Evolutionary conservation across 2,888 invertebrate species (phyloP).

Genomic region (Ptychoptera albimana): DNA sequence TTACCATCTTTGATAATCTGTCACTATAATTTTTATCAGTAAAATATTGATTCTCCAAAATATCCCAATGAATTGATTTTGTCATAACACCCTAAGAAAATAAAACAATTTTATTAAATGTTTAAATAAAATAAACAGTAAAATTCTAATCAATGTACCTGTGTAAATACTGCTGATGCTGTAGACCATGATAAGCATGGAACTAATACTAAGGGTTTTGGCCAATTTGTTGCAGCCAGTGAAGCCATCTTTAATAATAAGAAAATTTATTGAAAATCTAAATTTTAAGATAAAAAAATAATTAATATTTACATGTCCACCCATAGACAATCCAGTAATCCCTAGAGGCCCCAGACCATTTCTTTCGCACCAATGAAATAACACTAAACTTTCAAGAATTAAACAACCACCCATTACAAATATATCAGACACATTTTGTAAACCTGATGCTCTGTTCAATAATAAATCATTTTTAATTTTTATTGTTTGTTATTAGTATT

Average conservation of each 20-base stretch:
- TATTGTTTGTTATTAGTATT: constrained; percentile 8
- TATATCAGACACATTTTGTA: constrained; percentile 91
- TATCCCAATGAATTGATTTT: constrained; percentile 85
- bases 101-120: not conserved
- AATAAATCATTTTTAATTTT: constrained; percentile 4
- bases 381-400: constrained; percentile 78
- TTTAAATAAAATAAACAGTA: not conserved
- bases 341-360: constrained; percentile 87
- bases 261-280: constrained; percentile 4
- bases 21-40: constrained; percentile 65
- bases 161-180: constrained; percentile 87
- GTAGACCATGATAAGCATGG: constrained; percentile 97
- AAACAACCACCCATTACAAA: constrained; percentile 98
- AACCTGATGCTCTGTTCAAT: constrained; percentile 58
- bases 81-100: constrained; percentile 78
- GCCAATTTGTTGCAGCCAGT: constrained; percentile 90
- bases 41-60: constrained; percentile 75
- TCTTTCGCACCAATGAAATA: constrained; percentile 87
- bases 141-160: constrained; percentile 37
- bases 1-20: constrained; percentile 75
- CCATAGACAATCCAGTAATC: constrained; percentile 93
- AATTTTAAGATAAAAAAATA: constrained; percentile 2
- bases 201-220: constrained; percentile 80
- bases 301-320: constrained; percentile 71
- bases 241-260: constrained; percentile 75